phyloP scores from a whole-genome alignment of 2,113 vertebrate genomes.

The Anguilla japonica region DNA sequence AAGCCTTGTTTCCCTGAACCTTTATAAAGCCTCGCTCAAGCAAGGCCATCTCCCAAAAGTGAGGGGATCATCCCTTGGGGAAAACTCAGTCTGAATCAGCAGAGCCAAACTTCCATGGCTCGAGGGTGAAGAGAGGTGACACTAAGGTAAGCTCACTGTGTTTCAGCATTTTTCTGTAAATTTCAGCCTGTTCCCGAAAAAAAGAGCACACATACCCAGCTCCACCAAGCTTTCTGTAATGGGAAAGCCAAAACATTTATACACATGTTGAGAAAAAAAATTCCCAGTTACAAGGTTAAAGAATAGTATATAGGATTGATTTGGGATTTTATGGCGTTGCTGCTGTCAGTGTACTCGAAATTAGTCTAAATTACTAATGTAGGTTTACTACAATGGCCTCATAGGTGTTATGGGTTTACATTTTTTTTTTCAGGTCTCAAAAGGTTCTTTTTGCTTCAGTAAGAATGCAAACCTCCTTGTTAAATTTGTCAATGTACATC shows the following conservation, averaged over 20 bases:
- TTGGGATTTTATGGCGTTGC: too few species aligned
- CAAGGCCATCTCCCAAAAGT: slow-evolving; percentile 15
- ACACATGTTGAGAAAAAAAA: neutral
- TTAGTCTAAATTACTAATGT: too few species aligned
- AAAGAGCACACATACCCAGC: neutral
- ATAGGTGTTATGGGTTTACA: too few species aligned
- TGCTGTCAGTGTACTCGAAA: too few species aligned
- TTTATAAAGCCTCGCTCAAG: slow-evolving; percentile 36
- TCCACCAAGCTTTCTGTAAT: neutral
- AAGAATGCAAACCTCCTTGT: too few species aligned
- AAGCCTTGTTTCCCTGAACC: slow-evolving; percentile 34
- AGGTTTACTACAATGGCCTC: too few species aligned
- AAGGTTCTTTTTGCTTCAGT: too few species aligned
- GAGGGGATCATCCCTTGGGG: neutral
- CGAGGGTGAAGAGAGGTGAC: neutral
- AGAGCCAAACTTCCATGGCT: neutral
- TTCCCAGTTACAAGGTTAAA: neutral
- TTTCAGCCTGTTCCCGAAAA: neutral
- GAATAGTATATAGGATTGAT: neutral
- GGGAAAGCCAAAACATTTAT: neutral
- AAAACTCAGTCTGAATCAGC: slow-evolving; percentile 11
- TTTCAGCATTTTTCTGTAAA: neutral
- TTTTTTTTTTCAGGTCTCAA: too few species aligned
- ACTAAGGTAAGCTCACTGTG: neutral
- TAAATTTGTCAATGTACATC: too few species aligned